Conservation (phyloP, 30 jellyfish, hydroid and myxozoan genomes). For the Hydractinia echinata region DNA sequence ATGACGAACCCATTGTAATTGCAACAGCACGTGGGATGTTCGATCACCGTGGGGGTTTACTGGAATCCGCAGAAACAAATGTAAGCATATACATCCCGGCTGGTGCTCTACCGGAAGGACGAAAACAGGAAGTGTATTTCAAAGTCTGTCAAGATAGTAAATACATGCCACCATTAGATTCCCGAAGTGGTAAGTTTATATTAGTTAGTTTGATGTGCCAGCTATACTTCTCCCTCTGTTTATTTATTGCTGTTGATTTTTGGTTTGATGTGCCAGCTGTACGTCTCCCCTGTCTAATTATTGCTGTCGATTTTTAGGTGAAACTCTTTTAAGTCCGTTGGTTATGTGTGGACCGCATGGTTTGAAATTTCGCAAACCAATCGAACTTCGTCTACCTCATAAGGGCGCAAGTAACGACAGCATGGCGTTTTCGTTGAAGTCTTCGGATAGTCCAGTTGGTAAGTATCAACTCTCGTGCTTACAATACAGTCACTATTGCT, state of each 20-base stretch:
- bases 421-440: conserved; percentile 84
- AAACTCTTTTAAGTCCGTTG: conserved; percentile 83
- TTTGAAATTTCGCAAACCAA: conserved; percentile 82
- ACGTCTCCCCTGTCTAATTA: neutral
- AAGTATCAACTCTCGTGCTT: neutral
- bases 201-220: neutral
- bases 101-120: conserved; percentile 96
- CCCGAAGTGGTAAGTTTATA: conserved; percentile 60
- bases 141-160: conserved; percentile 94
- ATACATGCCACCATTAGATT: conserved; percentile 94
- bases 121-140: conserved; percentile 85
- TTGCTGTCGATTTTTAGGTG: conserved; percentile 46
- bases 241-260: no score
- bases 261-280: no score
- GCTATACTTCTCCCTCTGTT: no score
- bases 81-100: conserved; percentile 93
- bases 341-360: conserved; percentile 99
- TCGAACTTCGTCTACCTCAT: conserved; percentile 87
- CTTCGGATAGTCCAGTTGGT: conserved; percentile 86
- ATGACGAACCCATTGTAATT: conserved; percentile 83
- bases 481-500: no score
- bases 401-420: conserved; percentile 89
- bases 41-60: conserved; percentile 95
- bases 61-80: conserved; percentile 92
- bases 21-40: conserved; percentile 96